phyloP scores from a whole-genome alignment of 2,797 vertebrate species.

The Tolypeutes matacus region DNA sequence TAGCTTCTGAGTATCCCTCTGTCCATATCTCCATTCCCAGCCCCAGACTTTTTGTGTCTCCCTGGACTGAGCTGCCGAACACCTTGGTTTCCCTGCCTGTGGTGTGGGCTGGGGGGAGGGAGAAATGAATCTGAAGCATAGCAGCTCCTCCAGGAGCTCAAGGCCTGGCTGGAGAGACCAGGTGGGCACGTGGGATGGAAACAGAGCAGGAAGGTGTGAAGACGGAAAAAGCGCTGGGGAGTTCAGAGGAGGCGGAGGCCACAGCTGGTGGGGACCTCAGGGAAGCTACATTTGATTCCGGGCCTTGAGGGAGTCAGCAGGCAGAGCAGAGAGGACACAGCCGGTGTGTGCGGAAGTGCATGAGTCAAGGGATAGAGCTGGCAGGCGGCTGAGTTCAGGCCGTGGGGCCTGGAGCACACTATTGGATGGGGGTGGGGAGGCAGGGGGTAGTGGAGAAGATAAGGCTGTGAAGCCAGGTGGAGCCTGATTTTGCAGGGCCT shows the following conservation, averaged over 20 bases:
- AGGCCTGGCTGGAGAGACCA: background rate
- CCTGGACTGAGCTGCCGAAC: background rate
- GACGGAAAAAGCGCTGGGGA: fast-evolving
- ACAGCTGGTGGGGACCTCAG: fast-evolving
- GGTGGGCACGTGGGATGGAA: background rate
- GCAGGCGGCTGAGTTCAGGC: background rate
- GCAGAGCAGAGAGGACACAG: background rate
- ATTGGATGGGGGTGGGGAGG: background rate
- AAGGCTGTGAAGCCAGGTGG: background rate
- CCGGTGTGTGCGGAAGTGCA: background rate
- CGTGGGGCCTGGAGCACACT: background rate
- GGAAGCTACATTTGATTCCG: background rate
- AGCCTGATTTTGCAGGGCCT: background rate
- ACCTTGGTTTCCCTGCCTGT: no score
- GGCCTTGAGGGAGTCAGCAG: background rate
- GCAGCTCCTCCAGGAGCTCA: background rate
- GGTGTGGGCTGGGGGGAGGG: background rate
- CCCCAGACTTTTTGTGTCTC: background rate
- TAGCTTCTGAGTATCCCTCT: background rate
- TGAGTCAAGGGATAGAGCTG: background rate
- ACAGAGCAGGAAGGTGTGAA: background rate
- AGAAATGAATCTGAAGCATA: background rate
- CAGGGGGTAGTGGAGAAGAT: background rate
- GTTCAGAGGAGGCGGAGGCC: background rate
- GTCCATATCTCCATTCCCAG: background rate